phyloP scores from a whole-genome alignment of 1,140 invertebrate species.

The Limonius californicus region DNA sequence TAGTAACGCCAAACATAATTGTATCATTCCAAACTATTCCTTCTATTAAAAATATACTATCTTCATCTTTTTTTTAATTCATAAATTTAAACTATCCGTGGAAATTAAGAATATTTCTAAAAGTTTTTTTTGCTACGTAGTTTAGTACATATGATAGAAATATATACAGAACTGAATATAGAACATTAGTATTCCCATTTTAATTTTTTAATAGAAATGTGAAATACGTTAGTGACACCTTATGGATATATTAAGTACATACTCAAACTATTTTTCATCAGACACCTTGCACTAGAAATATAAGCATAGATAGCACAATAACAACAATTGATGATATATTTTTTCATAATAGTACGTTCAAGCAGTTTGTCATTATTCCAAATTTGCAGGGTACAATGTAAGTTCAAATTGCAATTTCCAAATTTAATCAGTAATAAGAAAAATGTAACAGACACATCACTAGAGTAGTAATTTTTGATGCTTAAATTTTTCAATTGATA shows the following conservation, averaged over 20 bases:
- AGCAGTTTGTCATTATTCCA: constrained; percentile 13
- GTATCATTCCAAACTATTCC: no score
- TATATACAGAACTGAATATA: not conserved
- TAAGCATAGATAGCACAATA: constrained; percentile 9
- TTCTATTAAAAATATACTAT: no score
- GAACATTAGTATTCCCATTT: not conserved
- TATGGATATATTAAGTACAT: not conserved
- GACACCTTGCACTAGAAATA: not conserved
- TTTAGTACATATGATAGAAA: no score
- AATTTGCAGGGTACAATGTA: constrained; percentile 39
- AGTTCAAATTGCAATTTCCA: constrained; percentile 42
- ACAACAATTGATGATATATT: not conserved
- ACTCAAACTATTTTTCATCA: not conserved
- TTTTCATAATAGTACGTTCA: constrained; percentile 1
- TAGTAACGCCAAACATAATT: no score
- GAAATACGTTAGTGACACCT: not conserved
- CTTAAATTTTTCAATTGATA: not conserved
- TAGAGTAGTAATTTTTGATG: constrained; percentile 29
- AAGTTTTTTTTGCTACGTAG: no score
- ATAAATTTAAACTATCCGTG: no score
- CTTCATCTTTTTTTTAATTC: no score
- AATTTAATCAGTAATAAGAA: constrained; percentile 28
- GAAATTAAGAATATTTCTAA: no score
- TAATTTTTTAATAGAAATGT: not conserved
- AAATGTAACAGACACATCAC: constrained; percentile 44